Percentiles rank a stretch among this genome's conserved stretches.
These are phyloP conservation scores for Mola mola DNA, from an alignment of 2,113 vertebrate species.

Conservation along the genomic window DNA sequence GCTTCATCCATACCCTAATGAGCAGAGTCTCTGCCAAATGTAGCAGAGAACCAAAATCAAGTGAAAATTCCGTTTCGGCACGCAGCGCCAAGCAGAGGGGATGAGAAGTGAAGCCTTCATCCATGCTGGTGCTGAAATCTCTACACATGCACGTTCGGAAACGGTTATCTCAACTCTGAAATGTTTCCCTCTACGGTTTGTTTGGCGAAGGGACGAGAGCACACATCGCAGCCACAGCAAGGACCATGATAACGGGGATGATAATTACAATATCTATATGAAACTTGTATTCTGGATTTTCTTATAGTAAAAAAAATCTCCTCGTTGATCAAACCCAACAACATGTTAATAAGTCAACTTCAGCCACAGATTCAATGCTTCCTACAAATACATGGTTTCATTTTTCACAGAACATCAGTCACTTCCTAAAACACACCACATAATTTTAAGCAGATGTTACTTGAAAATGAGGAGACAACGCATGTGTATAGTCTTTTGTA, in stretches of 20 bases:
- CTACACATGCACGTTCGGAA: background rate
- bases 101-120: background rate
- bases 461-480: too few relatives aligned
- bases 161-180: background rate
- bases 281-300: too few relatives aligned
- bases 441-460: too few relatives aligned
- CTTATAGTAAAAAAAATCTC: too few relatives aligned
- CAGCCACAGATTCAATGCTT: background rate
- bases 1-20: conserved; percentile 30
- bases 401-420: too few relatives aligned
- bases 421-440: too few relatives aligned
- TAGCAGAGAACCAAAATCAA: conserved; percentile 26
- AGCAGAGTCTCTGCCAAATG: conserved; percentile 28
- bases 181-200: background rate
- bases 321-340: background rate
- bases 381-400: background rate
- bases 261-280: too few relatives aligned
- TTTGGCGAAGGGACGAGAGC: background rate
- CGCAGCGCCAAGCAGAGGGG: background rate
- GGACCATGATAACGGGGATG: too few relatives aligned
- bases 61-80: background rate
- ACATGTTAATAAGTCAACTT: too few relatives aligned
- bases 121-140: background rate
- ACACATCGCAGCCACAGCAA: too few relatives aligned
- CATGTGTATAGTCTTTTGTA: too few relatives aligned